phyloP scores from a whole-genome alignment of 2,888 invertebrate genomes.

The Chrysotoxum bicinctum region DNA sequence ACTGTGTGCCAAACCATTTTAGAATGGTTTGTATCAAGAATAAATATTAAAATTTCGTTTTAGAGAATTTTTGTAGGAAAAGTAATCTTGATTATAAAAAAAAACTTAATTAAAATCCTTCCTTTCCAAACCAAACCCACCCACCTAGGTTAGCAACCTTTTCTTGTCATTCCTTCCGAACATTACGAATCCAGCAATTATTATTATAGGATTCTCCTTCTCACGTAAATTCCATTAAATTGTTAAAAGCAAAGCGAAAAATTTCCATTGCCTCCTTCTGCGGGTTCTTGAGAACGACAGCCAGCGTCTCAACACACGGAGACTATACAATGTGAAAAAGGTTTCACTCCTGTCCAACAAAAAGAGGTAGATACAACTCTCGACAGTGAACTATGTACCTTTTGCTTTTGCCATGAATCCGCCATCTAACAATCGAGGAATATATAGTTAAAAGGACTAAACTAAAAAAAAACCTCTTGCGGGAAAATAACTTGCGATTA shows the following conservation, averaged over 20 bases:
- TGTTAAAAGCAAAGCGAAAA: slow-evolving; percentile 66
- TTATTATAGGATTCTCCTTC: slow-evolving; percentile 53
- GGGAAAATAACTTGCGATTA: slow-evolving; percentile 63
- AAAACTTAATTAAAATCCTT: too few relatives aligned
- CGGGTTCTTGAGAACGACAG: background rate
- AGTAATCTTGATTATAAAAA: too few relatives aligned
- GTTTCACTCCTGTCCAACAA: slow-evolving; percentile 20
- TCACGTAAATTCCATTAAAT: slow-evolving; percentile 71
- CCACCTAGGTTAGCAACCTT: slow-evolving; percentile 18
- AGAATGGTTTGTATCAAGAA: too few relatives aligned
- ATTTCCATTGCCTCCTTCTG: slow-evolving; percentile 53
- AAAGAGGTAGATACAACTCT: background rate
- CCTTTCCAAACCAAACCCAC: background rate
- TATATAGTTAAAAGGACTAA: slow-evolving; percentile 32
- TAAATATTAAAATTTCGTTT: too few relatives aligned
- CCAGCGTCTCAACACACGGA: background rate
- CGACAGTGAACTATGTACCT: background rate
- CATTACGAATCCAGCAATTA: slow-evolving; percentile 57
- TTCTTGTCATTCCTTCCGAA: background rate
- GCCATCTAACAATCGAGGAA: background rate
- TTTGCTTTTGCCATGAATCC: background rate
- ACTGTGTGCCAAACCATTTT: too few relatives aligned
- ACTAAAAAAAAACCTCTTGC: background rate
- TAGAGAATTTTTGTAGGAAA: too few relatives aligned
- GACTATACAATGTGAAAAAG: background rate